Percentiles rank a stretch among this genome's conserved stretches.
Evolutionary conservation across 92 coral and sea anemone species (phyloP).

Genomic region (Epizoanthus illoricatus): DNA sequence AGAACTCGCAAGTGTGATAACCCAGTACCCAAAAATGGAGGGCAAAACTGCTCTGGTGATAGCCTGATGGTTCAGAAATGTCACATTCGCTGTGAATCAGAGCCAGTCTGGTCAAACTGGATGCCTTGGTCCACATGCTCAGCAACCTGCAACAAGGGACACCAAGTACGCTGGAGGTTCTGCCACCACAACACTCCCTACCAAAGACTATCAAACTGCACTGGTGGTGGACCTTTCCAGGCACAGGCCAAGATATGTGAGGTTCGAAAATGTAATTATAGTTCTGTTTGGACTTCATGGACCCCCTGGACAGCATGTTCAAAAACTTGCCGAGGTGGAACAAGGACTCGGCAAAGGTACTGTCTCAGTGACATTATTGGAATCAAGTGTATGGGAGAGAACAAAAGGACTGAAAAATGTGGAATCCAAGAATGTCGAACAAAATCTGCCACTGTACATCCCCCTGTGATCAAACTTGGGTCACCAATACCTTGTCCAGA

Average conservation of each 20-base stretch:
- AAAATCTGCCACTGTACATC: conserved; percentile 50
- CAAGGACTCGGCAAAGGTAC: conserved; percentile 64
- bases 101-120: conserved; percentile 69
- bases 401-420: conserved; percentile 57
- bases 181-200: conserved; percentile 45
- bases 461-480: conserved; percentile 58
- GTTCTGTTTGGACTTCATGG: conserved; percentile 88
- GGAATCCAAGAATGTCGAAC: conserved; percentile 53
- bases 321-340: conserved; percentile 74
- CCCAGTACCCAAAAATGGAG: conserved; percentile 38
- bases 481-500: conserved; percentile 73
- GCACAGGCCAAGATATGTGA: conserved; percentile 59
- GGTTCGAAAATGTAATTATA: conserved; percentile 64
- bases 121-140: conserved; percentile 76
- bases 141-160: conserved; percentile 76
- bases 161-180: conserved; percentile 79
- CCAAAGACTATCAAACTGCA: conserved; percentile 56
- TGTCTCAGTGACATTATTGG: conserved; percentile 73
- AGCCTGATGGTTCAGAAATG: conserved; percentile 49
- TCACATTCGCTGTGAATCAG: conserved; percentile 39
- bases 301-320: conserved; percentile 84
- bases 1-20: conserved; percentile 59
- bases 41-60: conserved; percentile 52
- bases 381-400: conserved; percentile 72
- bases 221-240: conserved; percentile 57